These are phyloP conservation scores for Zaprionus bogoriensis DNA, from an alignment of 2,888 invertebrate genomes.

Conservation along the genomic window DNA sequence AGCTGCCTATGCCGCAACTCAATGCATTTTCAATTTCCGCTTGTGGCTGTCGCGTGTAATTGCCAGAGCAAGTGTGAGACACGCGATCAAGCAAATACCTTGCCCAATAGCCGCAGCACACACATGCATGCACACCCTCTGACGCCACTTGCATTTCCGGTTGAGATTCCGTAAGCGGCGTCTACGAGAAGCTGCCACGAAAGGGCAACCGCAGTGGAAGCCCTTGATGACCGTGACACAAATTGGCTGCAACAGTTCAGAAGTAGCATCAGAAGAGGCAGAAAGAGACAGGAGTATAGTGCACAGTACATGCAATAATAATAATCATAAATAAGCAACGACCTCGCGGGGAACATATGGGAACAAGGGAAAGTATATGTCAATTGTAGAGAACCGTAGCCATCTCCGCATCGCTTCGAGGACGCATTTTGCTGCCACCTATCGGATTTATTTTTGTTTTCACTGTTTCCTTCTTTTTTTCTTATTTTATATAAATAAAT, in stretches of 20 bases:
- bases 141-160: conserved; percentile 27
- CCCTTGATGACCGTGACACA: conserved; percentile 46
- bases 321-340: conserved; percentile 48
- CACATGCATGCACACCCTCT: not conserved
- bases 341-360: not conserved
- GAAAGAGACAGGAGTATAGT: not conserved
- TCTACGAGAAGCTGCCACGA: conserved; percentile 7
- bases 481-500: too few species aligned
- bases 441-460: not conserved
- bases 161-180: conserved; percentile 28
- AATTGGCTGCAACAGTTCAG: conserved; percentile 42
- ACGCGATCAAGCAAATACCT: conserved; percentile 10
- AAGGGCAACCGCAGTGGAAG: not conserved
- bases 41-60: conserved; percentile 50
- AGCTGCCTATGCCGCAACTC: conserved; percentile 38
- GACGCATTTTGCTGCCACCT: not conserved
- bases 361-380: not conserved
- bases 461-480: not conserved
- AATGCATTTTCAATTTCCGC: conserved; percentile 62
- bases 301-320: conserved; percentile 38
- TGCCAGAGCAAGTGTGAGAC: conserved; percentile 50
- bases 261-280: not conserved
- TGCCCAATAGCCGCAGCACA: not conserved
- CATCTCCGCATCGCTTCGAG: not conserved
- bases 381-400: not conserved